A percentile compares a stretch with the other conserved stretches of the same genome.
Conservation (phyloP, 2,113 vertebrate genomes). For the Eulemur macaco region DNA sequence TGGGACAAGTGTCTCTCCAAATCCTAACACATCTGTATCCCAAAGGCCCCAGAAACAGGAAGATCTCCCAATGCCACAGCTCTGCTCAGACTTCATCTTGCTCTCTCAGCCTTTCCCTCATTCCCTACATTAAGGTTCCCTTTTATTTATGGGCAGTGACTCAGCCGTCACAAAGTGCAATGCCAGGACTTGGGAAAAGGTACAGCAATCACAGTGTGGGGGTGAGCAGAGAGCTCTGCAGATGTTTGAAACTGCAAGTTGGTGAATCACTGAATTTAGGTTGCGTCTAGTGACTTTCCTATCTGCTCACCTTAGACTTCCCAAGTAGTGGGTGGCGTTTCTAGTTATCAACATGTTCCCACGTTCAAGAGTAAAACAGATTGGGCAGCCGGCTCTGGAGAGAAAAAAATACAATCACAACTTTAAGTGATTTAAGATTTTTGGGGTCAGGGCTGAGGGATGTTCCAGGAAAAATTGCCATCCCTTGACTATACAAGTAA, state of each 20-base stretch:
- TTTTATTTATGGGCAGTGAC: not conserved
- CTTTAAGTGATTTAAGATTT: not conserved
- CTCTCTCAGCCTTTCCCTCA: not conserved
- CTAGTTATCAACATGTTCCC: slow-evolving; percentile 86
- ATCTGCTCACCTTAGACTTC: slow-evolving; percentile 83
- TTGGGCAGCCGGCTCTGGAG: slow-evolving; percentile 80
- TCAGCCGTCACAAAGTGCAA: not conserved
- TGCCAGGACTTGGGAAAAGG: not conserved
- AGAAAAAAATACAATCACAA: not conserved
- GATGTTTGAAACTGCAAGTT: not conserved
- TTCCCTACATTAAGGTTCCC: not conserved
- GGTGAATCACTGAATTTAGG: not conserved
- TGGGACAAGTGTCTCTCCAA: not conserved
- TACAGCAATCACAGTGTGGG: not conserved
- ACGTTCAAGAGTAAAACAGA: slow-evolving; percentile 85
- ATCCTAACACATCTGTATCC: not conserved
- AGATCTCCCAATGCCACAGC: not conserved
- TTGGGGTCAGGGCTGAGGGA: not conserved
- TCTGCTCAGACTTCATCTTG: not conserved
- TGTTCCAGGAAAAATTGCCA: not conserved
- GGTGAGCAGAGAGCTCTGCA: not conserved
- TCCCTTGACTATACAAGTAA: not conserved
- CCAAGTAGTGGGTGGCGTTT: slow-evolving; percentile 82
- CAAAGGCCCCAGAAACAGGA: not conserved
- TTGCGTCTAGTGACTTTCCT: not conserved